Evolutionary conservation across 2,888 invertebrate genomes (phyloP).

Genomic region (Tenodera sinensis): DNA sequence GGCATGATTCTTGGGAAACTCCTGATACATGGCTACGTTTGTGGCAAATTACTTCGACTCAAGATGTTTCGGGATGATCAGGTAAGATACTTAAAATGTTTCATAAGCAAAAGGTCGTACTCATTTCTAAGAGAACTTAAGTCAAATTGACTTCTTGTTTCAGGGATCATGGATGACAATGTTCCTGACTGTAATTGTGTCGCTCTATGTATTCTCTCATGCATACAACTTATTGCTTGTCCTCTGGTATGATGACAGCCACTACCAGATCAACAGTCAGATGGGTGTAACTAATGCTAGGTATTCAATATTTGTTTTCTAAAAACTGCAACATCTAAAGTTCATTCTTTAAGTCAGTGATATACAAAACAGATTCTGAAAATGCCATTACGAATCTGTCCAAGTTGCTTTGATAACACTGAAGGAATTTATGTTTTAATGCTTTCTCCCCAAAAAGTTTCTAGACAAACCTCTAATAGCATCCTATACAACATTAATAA

Average conservation of each 20-base stretch:
- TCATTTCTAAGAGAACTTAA: background rate
- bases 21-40: constrained; percentile 45
- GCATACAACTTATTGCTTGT: constrained; percentile 47
- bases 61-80: constrained; percentile 50
- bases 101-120: background rate
- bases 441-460: too few species aligned
- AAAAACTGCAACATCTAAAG: background rate
- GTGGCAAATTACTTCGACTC: constrained; percentile 44
- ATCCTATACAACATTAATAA: too few species aligned
- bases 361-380: too few species aligned
- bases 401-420: too few species aligned
- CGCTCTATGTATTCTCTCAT: constrained; percentile 48
- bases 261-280: constrained; percentile 44
- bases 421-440: too few species aligned
- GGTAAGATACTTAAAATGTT: constrained; percentile 23
- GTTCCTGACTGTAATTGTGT: constrained; percentile 47
- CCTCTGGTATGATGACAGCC: constrained; percentile 40
- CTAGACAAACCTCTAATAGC: too few species aligned
- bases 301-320: constrained; percentile 27
- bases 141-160: background rate
- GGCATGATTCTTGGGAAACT: constrained; percentile 48
- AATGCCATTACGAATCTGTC: too few species aligned
- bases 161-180: constrained; percentile 52
- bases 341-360: constrained; percentile 32
- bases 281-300: constrained; percentile 47